phyloP scores from a whole-genome alignment of 2,797 vertebrate genomes.

The Phyllotis vaccarum region DNA sequence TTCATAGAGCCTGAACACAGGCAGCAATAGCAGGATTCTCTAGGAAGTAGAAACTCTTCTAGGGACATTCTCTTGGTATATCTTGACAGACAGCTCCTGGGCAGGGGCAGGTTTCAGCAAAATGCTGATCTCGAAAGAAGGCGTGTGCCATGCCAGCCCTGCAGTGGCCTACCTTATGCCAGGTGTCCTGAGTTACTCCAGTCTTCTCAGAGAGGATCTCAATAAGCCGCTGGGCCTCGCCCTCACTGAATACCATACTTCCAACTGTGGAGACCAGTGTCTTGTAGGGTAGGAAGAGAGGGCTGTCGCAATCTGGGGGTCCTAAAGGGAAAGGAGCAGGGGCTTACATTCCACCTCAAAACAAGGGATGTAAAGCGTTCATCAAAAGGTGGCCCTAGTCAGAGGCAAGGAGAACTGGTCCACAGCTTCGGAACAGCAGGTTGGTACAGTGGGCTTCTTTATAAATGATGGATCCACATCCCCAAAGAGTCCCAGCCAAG shows the following conservation, averaged over 20 bases:
- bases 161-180: conserved; percentile 92
- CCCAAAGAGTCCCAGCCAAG: neutral
- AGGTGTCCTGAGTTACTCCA: conserved; percentile 93
- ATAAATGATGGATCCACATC: neutral
- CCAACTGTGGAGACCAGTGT: conserved; percentile 93
- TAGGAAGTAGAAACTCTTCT: neutral
- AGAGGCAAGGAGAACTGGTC: neutral
- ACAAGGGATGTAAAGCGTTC: neutral
- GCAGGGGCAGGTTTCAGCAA: too few relatives aligned
- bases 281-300: conserved; percentile 94
- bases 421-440: rapidly evolving
- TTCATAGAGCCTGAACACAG: neutral
- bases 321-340: conserved; percentile 66
- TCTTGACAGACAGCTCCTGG: neutral
- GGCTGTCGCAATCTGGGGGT: conserved; percentile 87
- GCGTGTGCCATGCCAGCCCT: neutral
- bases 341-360: neutral
- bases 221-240: conserved; percentile 94
- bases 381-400: neutral
- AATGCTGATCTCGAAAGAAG: neutral
- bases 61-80: neutral
- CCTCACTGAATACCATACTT: conserved; percentile 95
- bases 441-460: neutral
- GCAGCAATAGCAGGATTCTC: neutral
- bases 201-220: conserved; percentile 96